Conservation (phyloP, 2,888 invertebrate species). For the Orgyia antiqua region DNA sequence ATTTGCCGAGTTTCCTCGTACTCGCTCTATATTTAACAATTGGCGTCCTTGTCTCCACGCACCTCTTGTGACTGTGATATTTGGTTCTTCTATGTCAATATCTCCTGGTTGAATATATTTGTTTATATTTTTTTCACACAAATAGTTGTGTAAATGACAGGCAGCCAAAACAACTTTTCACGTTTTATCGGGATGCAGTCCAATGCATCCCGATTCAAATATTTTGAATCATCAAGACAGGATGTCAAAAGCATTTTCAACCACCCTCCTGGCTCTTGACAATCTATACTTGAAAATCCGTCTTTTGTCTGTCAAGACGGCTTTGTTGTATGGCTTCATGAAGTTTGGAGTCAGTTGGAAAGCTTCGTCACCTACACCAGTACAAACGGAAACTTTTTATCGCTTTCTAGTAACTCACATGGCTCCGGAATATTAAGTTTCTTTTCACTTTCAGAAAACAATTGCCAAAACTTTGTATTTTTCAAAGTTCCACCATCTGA, state of each 20-base stretch:
- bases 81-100: constrained; percentile 11
- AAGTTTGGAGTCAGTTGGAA: constrained; percentile 3
- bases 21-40: constrained; percentile 11
- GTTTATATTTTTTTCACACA: constrained; percentile 10
- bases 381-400: no score
- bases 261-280: constrained; percentile 5
- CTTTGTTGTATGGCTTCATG: constrained; percentile 3
- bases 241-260: constrained; percentile 11
- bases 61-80: constrained; percentile 10
- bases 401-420: no score
- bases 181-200: constrained; percentile 5
- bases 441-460: constrained; percentile 3
- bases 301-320: constrained; percentile 1
- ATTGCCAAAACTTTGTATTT: no score
- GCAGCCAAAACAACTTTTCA: constrained; percentile 6
- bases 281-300: constrained; percentile 3
- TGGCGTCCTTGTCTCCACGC: constrained; percentile 6
- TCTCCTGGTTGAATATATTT: constrained; percentile 11
- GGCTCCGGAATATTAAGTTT: no score
- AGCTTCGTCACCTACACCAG: constrained; percentile 2
- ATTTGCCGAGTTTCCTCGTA: constrained; percentile 14
- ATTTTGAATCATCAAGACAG: constrained; percentile 7
- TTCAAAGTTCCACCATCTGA: constrained; percentile 6
- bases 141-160: constrained; percentile 10
- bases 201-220: constrained; percentile 7